Percentiles rank a stretch among this genome's conserved stretches.
These are phyloP conservation scores for Notoglanidium macrostoma DNA, from an alignment of 2,797 vertebrate species.

Conservation along the genomic window DNA sequence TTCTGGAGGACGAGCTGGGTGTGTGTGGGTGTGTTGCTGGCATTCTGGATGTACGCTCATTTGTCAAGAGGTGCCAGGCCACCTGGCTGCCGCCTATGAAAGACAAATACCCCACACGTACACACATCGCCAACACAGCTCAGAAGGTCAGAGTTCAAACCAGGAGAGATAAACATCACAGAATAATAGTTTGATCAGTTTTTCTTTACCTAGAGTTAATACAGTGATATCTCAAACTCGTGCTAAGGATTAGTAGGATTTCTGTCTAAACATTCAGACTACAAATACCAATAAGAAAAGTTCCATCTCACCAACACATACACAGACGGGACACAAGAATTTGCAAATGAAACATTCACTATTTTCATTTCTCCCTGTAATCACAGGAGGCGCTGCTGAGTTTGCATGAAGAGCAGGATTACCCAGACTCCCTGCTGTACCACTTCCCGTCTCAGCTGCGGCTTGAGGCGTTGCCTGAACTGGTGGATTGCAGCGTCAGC, in stretches of 20 bases:
- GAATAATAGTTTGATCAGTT: neutral
- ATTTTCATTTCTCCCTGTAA: neutral
- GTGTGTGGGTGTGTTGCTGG: conserved; percentile 80
- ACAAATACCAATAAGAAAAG: neutral
- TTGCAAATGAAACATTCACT: neutral
- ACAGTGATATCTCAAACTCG: neutral
- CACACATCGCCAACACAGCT: conserved; percentile 56
- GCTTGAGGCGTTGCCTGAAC: conserved; percentile 77
- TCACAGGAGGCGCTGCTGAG: conserved; percentile 75
- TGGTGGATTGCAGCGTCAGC: conserved; percentile 80
- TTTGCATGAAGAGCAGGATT: conserved; percentile 77
- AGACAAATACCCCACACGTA: conserved; percentile 78
- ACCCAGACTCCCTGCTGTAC: conserved; percentile 81
- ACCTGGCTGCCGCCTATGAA: conserved; percentile 80
- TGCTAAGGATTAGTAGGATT: neutral
- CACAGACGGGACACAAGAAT: neutral
- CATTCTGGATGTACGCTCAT: conserved; percentile 77
- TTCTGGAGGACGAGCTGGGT: conserved; percentile 83
- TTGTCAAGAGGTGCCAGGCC: conserved; percentile 79
- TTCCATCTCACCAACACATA: neutral
- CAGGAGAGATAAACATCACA: neutral
- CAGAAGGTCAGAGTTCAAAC: conserved; percentile 49
- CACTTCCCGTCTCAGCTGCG: conserved; percentile 85
- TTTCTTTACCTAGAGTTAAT: neutral
- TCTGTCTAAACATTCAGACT: neutral